Conservation (phyloP, 2,113 vertebrate genomes). For the Strix uralensis region DNA sequence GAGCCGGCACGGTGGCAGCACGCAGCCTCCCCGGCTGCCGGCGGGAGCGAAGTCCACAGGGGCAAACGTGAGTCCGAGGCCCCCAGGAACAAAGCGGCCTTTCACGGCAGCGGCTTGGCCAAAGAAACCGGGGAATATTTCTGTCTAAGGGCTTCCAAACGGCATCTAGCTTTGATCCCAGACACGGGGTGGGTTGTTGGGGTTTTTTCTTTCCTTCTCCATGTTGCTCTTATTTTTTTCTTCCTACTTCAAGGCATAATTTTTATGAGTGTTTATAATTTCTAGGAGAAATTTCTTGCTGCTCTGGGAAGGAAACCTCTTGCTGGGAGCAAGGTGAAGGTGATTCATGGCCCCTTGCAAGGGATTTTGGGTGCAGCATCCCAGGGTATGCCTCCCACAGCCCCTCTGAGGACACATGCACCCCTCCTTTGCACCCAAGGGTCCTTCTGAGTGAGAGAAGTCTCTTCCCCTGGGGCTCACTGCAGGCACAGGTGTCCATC, state of each 20-base stretch:
- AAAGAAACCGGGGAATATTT: not conserved
- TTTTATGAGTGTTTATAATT: not conserved
- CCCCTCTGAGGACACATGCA: not conserved
- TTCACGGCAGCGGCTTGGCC: conserved; percentile 16
- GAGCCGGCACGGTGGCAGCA: not conserved
- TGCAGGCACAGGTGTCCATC: not conserved
- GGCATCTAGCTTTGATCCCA: conserved; percentile 23
- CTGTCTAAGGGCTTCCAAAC: not conserved
- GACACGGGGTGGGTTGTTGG: not conserved
- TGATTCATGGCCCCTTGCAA: accelerated
- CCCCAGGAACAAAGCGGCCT: conserved; percentile 30
- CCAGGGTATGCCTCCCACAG: accelerated
- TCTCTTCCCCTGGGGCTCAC: accelerated
- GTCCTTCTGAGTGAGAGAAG: not conserved
- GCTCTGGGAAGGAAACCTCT: not conserved
- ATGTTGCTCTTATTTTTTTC: not conserved
- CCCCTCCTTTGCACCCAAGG: not conserved
- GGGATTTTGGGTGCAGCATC: not conserved
- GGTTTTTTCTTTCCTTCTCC: not conserved
- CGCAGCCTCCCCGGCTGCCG: accelerated
- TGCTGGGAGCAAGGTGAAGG: not conserved
- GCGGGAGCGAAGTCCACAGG: accelerated
- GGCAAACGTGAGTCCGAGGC: not conserved
- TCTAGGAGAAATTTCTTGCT: not conserved
- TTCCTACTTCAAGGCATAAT: not conserved